Base-by-base conservation (phyloP, 2,797 vertebrate genomes). In the Peromyscus attwateri region DNA sequence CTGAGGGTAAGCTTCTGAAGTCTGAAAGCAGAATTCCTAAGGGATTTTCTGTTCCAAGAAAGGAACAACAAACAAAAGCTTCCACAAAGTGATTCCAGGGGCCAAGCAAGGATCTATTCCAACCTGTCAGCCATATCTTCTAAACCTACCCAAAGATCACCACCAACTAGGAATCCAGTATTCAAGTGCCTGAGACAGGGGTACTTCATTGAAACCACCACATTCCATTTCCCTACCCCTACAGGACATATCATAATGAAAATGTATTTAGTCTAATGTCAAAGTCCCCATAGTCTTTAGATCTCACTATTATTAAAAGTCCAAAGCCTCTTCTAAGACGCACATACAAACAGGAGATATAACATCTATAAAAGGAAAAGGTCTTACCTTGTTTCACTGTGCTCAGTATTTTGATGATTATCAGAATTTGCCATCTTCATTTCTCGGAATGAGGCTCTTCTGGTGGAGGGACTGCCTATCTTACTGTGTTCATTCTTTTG, bases 331-430 rank as follows among this genome's bases (percentile, higher is more conserved):
- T 85, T 70, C 31, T 49, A 46, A 85, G 43, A 49, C 85, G 57
- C 7, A 46, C 55, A 62, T 9, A 9, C 1, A 60, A 60, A 75
- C 37, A 76, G 27, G 46, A 49, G 37, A 10, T 29, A 34, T 25
- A 19, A 52, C 3, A 81, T 81, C 1, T 80, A 6, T 80, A 92
- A 62, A 87, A 92, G 52, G 83, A 71, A 97, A 85, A 68, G 73
- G 1, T 62, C 98, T 99, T 99, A 99, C 99, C 91, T 98, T 98
- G 98, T 97, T 66, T 95, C 89, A 90, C 96, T 95, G 62, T 95
- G 97, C 83, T 93, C 96, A 92, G 76, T 95, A 95, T 87, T 70
- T 73, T 92, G 98, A 87, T 80, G 70, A 89, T 92, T 88, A 92
- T n/a, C 97, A 90, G 71, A 94, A 91, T 52, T 96, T 97, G 91